Base-by-base conservation (phyloP, 2,113 vertebrate genomes). In the Hepsetus odoe region DNA sequence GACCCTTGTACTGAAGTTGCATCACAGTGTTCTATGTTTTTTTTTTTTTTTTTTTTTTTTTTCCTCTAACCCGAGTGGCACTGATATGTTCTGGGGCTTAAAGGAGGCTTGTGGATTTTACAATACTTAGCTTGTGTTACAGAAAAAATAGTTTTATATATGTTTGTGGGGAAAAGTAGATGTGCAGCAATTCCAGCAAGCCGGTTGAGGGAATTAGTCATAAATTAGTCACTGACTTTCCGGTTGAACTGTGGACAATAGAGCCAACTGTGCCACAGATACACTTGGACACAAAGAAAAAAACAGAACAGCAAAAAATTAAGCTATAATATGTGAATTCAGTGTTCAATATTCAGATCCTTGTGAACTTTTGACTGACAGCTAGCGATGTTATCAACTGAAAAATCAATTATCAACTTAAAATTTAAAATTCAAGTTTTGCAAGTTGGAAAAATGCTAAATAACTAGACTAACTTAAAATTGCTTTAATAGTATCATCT, bases 141-240 rank as follows among this genome's bases (percentile, higher is more conserved):
- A 76, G 30, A 65, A 78, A 62, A 77, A 33, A 74, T 77, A 61
- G 58, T 68, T 69, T 56, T 58, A 59, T 44, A 81, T 26, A 40
- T 6, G 62, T 46, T 79, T 18, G 10, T 80, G 73, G 78, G n/a
- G 30, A 32, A 82, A 69, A 53, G 55, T 77, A 46, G 72, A 78
- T 56, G 65, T 53, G 71, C 46, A 78, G 42, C 58, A 33, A 78
- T 81, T 83, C 81, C 76, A 85, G 59, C 56, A 65, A 85, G 73
- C 53, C 74, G 64, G 80, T 75, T 77, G 32, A 46, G n/a, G 74
- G 62, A 53, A 53, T 75, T 82, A 83, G 62, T 72, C 67, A 82
- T 61, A 67, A 61, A 78, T 81, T 77, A 75, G 73, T 81, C 79
- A 81, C 58, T n/a, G 40, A 51, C 73, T 70, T 71, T 66, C 80